Evolutionary conservation across 1,140 invertebrate genomes (phyloP), one percentile per base, ranked within the genome.

Genomic region (Apis dorsata): DNA sequence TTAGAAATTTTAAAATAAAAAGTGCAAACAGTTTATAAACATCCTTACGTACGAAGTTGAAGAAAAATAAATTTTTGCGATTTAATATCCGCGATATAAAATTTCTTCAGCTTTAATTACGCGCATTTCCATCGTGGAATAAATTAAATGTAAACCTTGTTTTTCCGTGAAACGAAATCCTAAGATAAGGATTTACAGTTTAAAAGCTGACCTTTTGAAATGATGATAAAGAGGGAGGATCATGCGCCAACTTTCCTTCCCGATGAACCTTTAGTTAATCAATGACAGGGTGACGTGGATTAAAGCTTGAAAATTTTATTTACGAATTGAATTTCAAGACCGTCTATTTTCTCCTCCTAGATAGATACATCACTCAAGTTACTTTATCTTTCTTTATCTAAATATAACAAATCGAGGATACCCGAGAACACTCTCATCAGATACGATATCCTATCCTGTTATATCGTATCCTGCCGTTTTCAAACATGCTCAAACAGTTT

Each of bases 61-160:
- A 49, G 7, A 1, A 68, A 34, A 21, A 8, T 3, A 21, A 2
- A 49, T n/a, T 4, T 28, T 4, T 15, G 12, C 21, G 1, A 19
- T 28, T 19, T 24, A 53, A 55, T 17, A 9, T 0, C 10, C 21
- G 9, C n/a, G 1, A 2, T 10, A 8, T n/a, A 7, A 1, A 19
- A 17, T 28, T 71, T 19, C 24, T 28, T 15, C 15, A 1, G 1
- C 5, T 21, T 2, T 28, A 66, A 53, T 65, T 66, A 17, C 24
- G n/a, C 3, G 24, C 57, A n/a, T 13, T 13, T 5, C 71, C 9
- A 7, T 11, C 5, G 8, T 17, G 62, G 21, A 70, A 70, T 57
- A 7, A 85, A 80, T 85, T 85, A 79, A 84, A 74, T 79, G 62
- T 51, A 79, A 84, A 79, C 7, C 8, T 9, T n/a, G 59, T 66